Evolutionary conservation across 2,113 vertebrate species (phyloP), one percentile per base, ranked within the genome.

Genomic region (Myxocyprinus asiaticus): DNA sequence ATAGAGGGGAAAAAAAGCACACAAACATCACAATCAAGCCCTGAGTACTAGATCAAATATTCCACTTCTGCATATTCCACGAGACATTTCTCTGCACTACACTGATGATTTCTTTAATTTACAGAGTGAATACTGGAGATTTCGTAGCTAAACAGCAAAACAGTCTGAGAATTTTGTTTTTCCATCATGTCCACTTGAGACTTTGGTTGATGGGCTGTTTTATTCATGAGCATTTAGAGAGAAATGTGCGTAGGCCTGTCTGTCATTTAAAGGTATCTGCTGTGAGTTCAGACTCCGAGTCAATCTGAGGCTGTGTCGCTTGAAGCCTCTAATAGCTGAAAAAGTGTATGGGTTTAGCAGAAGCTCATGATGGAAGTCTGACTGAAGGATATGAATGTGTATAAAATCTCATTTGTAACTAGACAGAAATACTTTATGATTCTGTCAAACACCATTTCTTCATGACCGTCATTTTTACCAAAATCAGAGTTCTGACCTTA

Each of bases 101-200:
- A n/a, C n/a, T n/a, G 59, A 65, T n/a, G 62, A 80, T 72, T 80
- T 67, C 82, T 83, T 73, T 77, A 67, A 80, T 80, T 83, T 67
- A 61, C 67, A 71, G 51, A 77, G 82, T 61, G 67, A 83, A 80
- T 70, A 83, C 42, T 62, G 73, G 78, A 80, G 68, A 67, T 77
- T 70, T 50, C 17, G 33, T 67, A 67, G 76, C 22, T 33, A 33
- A 33, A 33, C 67, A 64, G 74, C 67, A 83, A 80, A 53, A 64
- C 62, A 59, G 76, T 67, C 55, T 72, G 78, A 65, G 78, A 80
- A 66, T 83, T 77, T 74, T 55, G 1, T 44, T 75, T 81, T 83
- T 83, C 73, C 73, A 80, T 77, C 82, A 66, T 51, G 53, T 63
- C 55, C 62, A 78, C 78, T 53, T 65, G 65, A 83, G 71, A 65